These are phyloP conservation scores for Nothocercus julius DNA, from an alignment of 2,113 vertebrate species.

Conservation along the genomic window DNA sequence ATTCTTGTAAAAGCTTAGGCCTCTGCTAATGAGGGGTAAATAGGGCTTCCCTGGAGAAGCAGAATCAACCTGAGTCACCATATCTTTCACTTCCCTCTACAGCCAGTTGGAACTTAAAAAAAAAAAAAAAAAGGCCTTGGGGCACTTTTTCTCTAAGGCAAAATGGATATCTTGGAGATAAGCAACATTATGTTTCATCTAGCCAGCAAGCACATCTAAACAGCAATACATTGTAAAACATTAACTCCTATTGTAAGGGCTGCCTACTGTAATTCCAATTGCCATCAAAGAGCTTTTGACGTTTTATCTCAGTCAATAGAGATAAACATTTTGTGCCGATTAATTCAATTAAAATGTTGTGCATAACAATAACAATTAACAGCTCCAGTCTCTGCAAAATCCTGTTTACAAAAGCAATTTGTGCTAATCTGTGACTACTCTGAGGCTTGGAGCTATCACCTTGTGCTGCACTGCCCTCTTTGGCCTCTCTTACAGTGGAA, in stretches of 20 bases:
- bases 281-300: conserved; percentile 54
- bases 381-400: conserved; percentile 4
- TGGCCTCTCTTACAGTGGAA: conserved; percentile 36
- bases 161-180: conserved; percentile 11
- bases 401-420: conserved; percentile 29
- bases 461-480: conserved; percentile 65
- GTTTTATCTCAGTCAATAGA: conserved; percentile 32
- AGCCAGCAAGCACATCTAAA: conserved; percentile 13
- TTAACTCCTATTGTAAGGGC: conserved; percentile 22
- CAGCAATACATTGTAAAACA: not conserved
- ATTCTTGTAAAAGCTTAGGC: not conserved
- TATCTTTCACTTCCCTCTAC: not conserved
- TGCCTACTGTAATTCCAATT: conserved; percentile 32
- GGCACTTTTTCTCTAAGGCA: not conserved
- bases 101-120: not conserved
- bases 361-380: conserved; percentile 23
- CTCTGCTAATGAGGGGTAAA: not conserved
- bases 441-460: not conserved
- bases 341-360: conserved; percentile 44
- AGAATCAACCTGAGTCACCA: not conserved
- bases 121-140: not conserved
- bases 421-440: conserved; percentile 14
- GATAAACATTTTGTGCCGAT: conserved; percentile 33
- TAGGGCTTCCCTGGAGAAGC: not conserved
- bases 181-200: not conserved